Evolutionary conservation across 1,140 invertebrate species (phyloP), one percentile per base, ranked within the genome.

Genomic region (Sarcophaga peregrina): DNA sequence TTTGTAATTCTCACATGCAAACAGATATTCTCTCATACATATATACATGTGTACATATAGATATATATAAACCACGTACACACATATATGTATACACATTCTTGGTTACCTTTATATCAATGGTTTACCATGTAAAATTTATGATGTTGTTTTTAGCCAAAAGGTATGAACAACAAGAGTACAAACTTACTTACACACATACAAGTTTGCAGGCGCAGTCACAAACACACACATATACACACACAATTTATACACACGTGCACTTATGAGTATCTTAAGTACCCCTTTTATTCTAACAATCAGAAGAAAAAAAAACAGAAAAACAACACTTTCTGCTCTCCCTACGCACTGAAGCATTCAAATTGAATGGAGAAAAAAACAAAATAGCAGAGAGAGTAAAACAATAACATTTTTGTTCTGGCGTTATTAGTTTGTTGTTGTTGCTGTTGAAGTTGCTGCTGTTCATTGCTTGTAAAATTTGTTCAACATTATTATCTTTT

Each of bases 111-210:
- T 48, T 50, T 52, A 50, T 78, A 48, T 25, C 47, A 17, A 25
- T 78, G 75, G 75, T 78, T 78, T 78, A 50, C 75, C 48, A 78
- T 78, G 75, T 48, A 78, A 78, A 52, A 78, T 78, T 78, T 78
- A 78, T 78, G 75, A 78, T 78, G 75, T 78, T 78, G 47, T 78
- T 78, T 78, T 78, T 78, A 52, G 75, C 75, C 75, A 78, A 78
- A 52, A 78, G 75, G 75, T 78, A 78, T 48, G 74, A 76, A 76
- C 74, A 76, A 74, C 73, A 74, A 46, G 25, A 45, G n/a, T 45
- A n/a, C 54, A 37, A 37, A 37, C 25, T 2, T 4, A 37, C 25
- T 37, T 37, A 58, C 54, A 58, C 13, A 58, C 54, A 58, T n/a
- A 58, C 54, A 15, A 10, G 52, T 13, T 50, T 15, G n/a, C 13